A percentile compares a stretch with the other conserved stretches of the same genome.
These are phyloP conservation scores for Calidris pugnax DNA, from an alignment of 2,113 vertebrate species.

Conservation along the genomic window DNA sequence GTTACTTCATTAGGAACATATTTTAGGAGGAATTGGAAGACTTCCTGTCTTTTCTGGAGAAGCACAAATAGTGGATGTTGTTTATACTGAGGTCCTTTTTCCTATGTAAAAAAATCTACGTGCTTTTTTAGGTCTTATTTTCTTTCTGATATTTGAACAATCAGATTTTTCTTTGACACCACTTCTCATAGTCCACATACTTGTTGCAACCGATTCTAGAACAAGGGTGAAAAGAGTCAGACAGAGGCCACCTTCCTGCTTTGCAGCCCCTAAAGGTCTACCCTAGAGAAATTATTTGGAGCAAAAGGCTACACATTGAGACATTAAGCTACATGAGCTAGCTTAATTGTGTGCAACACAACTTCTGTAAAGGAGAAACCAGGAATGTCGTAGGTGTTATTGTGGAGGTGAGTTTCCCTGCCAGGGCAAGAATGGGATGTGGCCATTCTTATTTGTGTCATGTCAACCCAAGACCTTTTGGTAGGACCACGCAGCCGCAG, in stretches of 20 bases:
- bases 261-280: background rate
- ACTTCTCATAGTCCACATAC: background rate
- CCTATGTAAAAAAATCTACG: background rate
- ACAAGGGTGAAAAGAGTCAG: background rate
- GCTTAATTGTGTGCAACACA: background rate
- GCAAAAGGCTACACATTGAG: background rate
- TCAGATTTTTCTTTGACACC: background rate
- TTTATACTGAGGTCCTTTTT: background rate
- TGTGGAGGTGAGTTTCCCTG: background rate
- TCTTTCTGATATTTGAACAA: background rate
- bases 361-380: background rate
- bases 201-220: background rate
- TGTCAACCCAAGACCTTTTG: background rate
- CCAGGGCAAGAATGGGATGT: background rate
- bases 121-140: background rate
- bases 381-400: background rate
- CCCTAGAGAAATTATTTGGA: background rate
- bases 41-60: conserved; percentile 14
- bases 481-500: rapidly evolving
- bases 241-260: background rate
- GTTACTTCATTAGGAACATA: background rate
- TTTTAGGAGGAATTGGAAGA: background rate
- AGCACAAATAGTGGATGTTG: background rate
- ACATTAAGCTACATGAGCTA: background rate
- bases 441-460: background rate